Conservation (phyloP, 2,888 invertebrate species). For the Nebria brevicollis region DNA sequence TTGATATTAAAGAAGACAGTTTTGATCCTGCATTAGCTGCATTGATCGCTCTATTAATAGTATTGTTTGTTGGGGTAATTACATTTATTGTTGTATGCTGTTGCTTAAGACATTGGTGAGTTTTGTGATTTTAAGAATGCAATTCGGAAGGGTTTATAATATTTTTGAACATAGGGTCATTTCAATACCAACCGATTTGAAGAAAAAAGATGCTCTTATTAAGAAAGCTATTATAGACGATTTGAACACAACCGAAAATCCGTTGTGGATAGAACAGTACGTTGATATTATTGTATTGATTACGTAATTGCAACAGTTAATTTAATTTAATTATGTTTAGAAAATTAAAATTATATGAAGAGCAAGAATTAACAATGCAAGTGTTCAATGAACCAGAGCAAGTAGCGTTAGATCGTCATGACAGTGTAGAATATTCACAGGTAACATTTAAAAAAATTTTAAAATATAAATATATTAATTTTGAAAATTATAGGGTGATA, state of each 20-base stretch:
- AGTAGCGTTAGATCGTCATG: slow-evolving; percentile 62
- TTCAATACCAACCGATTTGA: slow-evolving; percentile 81
- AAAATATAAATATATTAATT: slow-evolving; percentile 20
- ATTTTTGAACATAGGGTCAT: slow-evolving; percentile 70
- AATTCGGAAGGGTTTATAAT: slow-evolving; percentile 21
- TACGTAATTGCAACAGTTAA: background rate
- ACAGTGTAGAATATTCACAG: slow-evolving; percentile 65
- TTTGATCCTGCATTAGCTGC: slow-evolving; percentile 90
- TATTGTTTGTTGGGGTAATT: slow-evolving; percentile 85
- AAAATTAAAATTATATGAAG: slow-evolving; percentile 88
- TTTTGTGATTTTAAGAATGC: slow-evolving; percentile 17
- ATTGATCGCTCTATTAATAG: slow-evolving; percentile 84
- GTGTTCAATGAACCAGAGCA: slow-evolving; percentile 84
- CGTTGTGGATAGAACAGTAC: slow-evolving; percentile 91
- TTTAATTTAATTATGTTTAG: slow-evolving; percentile 60
- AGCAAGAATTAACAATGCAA: slow-evolving; percentile 93
- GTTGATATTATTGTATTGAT: slow-evolving; percentile 53
- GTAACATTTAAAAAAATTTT: slow-evolving; percentile 51
- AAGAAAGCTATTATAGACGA: slow-evolving; percentile 86
- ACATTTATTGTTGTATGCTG: slow-evolving; percentile 89
- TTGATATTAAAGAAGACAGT: slow-evolving; percentile 74
- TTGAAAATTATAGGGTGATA: slow-evolving; percentile 69
- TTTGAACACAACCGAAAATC: slow-evolving; percentile 90
- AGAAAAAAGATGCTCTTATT: slow-evolving; percentile 84
- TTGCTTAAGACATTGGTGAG: slow-evolving; percentile 84